A percentile compares a stretch with the other conserved stretches of the same genome.
phyloP scores from a whole-genome alignment of 2,888 invertebrate genomes.

The Lucinisca nassula region DNA sequence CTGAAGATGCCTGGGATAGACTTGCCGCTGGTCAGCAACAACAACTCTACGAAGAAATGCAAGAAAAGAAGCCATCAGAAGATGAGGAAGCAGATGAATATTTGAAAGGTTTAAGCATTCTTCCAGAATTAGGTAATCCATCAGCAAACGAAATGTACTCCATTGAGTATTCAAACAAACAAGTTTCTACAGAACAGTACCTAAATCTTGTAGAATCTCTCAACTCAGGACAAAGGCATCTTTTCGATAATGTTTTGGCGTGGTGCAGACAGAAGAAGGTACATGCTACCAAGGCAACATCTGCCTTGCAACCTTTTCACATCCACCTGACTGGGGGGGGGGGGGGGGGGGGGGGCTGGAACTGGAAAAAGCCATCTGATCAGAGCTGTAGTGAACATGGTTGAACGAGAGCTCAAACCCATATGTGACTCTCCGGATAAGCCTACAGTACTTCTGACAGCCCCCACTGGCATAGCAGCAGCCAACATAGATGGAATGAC shows the following conservation, averaged over 20 bases:
- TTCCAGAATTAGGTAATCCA: neutral
- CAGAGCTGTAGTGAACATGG: neutral
- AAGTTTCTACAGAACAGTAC: neutral
- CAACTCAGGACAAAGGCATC: neutral
- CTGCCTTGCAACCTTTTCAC: neutral
- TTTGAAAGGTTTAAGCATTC: neutral
- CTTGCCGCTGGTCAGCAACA: neutral
- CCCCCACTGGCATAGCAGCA: slow-evolving; percentile 1
- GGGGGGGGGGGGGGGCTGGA: slow-evolving; percentile 19
- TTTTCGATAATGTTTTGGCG: neutral
- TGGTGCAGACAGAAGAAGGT: neutral
- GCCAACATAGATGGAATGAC: neutral
- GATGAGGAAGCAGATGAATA: neutral
- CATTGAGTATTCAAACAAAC: neutral
- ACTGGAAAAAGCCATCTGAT: slow-evolving; percentile 7
- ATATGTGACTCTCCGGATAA: neutral
- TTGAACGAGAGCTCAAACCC: neutral
- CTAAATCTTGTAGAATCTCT: neutral
- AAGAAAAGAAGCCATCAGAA: neutral
- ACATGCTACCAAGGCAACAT: neutral
- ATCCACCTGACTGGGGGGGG: slow-evolving; percentile 16
- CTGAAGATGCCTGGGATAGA: neutral
- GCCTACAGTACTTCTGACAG: neutral
- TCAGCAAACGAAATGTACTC: neutral
- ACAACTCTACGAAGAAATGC: neutral